Evolutionary conservation across 1,140 invertebrate genomes (phyloP).

Genomic region (Lethocerus indicus): DNA sequence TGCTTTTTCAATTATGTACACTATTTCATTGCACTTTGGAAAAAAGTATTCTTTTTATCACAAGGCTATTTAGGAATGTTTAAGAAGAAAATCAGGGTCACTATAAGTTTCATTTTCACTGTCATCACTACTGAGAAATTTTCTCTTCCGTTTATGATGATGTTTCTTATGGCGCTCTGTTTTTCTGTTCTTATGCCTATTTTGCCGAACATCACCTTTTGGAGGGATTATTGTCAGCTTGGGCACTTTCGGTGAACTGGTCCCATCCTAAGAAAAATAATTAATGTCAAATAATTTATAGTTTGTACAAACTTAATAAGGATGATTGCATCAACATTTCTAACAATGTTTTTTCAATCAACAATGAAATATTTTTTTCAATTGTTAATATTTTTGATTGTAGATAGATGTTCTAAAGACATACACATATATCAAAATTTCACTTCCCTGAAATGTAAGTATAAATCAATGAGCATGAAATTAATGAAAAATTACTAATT

Average conservation of each 20-base stretch:
- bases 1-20: neutral
- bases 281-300: too few relatives aligned
- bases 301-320: too few relatives aligned
- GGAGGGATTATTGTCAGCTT: slow-evolving; percentile 34
- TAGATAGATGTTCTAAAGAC: too few relatives aligned
- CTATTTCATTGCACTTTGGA: neutral
- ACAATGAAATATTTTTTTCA: too few relatives aligned
- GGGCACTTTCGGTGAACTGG: slow-evolving; percentile 28
- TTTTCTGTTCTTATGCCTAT: slow-evolving; percentile 33
- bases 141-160: slow-evolving; percentile 47
- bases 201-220: slow-evolving; percentile 30
- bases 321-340: too few relatives aligned
- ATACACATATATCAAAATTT: too few relatives aligned
- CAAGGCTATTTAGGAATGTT: slow-evolving; percentile 13
- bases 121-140: slow-evolving; percentile 37
- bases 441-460: too few relatives aligned
- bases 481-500: too few relatives aligned
- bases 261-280: slow-evolving; percentile 17
- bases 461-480: too few relatives aligned
- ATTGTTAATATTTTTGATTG: too few relatives aligned
- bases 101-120: slow-evolving; percentile 47
- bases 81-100: slow-evolving; percentile 48
- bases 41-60: neutral
- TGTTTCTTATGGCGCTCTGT: slow-evolving; percentile 42
- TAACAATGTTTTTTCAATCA: too few relatives aligned